Base-by-base conservation (phyloP, 2,888 invertebrate genomes). In the Drosophila falleni region DNA sequence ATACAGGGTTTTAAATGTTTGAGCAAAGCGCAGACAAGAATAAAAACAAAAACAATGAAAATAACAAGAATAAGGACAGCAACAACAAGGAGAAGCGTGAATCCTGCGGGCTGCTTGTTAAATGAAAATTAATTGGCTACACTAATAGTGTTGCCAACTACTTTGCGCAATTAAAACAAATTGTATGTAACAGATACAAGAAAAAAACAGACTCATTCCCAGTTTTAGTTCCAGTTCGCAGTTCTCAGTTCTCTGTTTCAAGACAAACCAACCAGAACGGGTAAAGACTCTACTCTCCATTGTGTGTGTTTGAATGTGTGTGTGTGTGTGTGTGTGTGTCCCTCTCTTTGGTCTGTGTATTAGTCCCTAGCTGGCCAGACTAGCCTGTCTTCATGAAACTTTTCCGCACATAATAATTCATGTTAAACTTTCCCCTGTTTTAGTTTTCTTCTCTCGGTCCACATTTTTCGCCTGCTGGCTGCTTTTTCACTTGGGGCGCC, bases 131-230 rank as follows among this genome's bases (percentile, higher is more conserved):
- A 89, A 90, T 90, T 90, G 88, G 79, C 73, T 71, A 81, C 80
- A 75, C 73, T 77, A 78, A 74, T 78, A 85, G 76, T 74, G 79
- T 78, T 84, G 75, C 88, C 80, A 89, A 88, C 87, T 87, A 78
- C 80, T 84, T 81, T 87, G 81, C 66, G 84, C 89, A 89, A 90
- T 89, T 89, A 90, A 90, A 90, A 89, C 82, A 89, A 90, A 89
- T 89, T 89, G 89, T 81, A 78, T 78, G 87, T 78, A 79, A 78
- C 78, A 89, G 80, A 88, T 81, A 88, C 77, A 84, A 70, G 64
- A 26, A 54, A 61, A 70, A 46, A 55, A 49, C 39, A n/a, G 58
- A 49, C 51, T 33, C 37, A 49, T 49, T 42, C 50, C 13, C 50
- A 49, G 74, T 73, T 16, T 19, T 33, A 71, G 33, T 44, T 41